A percentile compares a stretch with the other conserved stretches of the same genome.
These are phyloP conservation scores for Neodontobutis hainanensis DNA, from an alignment of 2,113 vertebrate genomes.

Conservation along the genomic window DNA sequence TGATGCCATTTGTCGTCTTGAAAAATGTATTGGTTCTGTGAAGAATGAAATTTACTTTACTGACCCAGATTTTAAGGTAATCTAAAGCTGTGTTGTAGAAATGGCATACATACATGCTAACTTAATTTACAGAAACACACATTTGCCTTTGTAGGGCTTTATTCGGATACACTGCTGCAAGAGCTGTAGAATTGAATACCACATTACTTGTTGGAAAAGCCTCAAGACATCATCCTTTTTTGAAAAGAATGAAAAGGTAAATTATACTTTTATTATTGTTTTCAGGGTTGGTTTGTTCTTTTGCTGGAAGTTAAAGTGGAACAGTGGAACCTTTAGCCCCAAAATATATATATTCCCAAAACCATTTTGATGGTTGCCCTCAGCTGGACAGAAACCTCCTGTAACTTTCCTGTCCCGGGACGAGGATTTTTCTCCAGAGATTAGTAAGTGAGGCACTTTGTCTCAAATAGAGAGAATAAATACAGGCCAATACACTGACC, in stretches of 20 bases:
- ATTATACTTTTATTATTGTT: neutral
- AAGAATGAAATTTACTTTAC: conserved; percentile 91
- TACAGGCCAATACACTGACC: no score
- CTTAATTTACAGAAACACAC: neutral
- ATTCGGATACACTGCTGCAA: conserved; percentile 88
- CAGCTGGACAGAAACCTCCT: no score
- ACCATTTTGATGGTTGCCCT: no score
- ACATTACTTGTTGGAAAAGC: conserved; percentile 93
- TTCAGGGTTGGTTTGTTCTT: no score
- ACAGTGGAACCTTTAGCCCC: no score
- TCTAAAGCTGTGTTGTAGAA: neutral
- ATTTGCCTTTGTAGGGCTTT: conserved; percentile 82
- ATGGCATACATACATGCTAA: neutral
- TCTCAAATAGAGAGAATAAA: no score
- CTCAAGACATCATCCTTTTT: conserved; percentile 81
- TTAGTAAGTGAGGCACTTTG: no score
- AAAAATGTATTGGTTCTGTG: conserved; percentile 76
- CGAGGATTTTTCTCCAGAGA: no score
- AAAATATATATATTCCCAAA: no score
- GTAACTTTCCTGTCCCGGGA: no score
- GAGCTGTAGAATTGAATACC: conserved; percentile 89
- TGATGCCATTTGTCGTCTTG: conserved; percentile 86
- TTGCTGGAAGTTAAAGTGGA: no score
- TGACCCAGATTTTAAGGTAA: conserved; percentile 96
- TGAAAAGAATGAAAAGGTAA: conserved; percentile 95